Evolutionary conservation across 23 tunicate species (phyloP).

Genomic region (Botrylloides violaceus): DNA sequence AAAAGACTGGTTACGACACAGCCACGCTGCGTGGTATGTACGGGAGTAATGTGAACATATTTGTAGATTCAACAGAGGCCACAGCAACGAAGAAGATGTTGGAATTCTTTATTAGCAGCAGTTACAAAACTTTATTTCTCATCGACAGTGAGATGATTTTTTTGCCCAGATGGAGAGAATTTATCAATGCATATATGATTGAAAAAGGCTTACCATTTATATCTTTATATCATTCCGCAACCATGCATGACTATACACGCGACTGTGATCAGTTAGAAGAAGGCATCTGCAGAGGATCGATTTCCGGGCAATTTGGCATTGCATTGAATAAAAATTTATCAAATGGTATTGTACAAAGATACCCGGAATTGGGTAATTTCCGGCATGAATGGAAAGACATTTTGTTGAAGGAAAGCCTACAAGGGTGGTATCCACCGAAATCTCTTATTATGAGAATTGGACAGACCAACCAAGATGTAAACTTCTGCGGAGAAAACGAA

Average conservation of each 20-base stretch:
- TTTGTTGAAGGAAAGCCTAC: background rate
- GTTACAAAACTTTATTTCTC: background rate
- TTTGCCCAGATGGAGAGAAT: background rate
- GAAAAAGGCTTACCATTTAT: background rate
- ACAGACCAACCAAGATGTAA: slow-evolving; percentile 1
- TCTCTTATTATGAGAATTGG: slow-evolving; percentile 5
- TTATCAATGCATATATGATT: background rate
- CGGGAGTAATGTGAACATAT: background rate
- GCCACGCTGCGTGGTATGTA: background rate
- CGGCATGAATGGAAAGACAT: background rate
- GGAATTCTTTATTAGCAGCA: background rate
- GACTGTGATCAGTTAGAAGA: background rate
- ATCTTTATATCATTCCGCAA: slow-evolving; percentile 7
- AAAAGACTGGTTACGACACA: background rate
- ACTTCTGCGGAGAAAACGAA: slow-evolving; percentile 8
- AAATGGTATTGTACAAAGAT: background rate
- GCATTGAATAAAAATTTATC: background rate
- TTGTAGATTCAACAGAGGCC: background rate
- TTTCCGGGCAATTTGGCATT: background rate
- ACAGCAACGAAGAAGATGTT: background rate
- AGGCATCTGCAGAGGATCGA: background rate
- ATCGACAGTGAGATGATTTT: slow-evolving; percentile 2
- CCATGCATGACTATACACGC: background rate
- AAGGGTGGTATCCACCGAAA: background rate
- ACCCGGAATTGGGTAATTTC: no score